Conservation (phyloP, 2,113 vertebrate species). For the Nestor notabilis region DNA sequence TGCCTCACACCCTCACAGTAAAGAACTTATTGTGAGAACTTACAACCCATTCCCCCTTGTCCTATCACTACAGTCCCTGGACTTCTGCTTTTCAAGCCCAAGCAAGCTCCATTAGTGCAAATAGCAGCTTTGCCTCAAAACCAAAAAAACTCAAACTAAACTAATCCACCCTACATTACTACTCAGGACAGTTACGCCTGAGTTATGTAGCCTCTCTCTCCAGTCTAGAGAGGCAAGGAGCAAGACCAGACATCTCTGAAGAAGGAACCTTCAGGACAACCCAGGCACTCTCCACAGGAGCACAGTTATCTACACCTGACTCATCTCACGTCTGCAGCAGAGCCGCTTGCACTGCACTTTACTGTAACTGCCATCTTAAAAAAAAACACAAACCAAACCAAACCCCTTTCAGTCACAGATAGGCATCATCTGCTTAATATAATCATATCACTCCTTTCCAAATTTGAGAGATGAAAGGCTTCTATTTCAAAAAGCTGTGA, state of each 20-base stretch:
- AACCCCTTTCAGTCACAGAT: background rate
- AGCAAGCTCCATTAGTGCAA: background rate
- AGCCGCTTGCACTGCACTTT: background rate
- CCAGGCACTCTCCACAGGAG: background rate
- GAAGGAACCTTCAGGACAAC: background rate
- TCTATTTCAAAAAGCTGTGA: constrained; percentile 28
- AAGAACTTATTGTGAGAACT: too few species aligned
- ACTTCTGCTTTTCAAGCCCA: background rate
- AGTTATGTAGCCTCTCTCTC: background rate
- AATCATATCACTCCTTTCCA: background rate
- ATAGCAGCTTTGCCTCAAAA: background rate
- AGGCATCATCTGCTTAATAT: background rate
- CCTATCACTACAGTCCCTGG: background rate
- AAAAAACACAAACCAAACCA: background rate
- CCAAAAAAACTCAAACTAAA: background rate
- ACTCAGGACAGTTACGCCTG: background rate
- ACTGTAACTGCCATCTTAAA: background rate
- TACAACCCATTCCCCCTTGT: background rate
- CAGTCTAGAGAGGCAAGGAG: background rate
- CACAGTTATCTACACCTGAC: background rate
- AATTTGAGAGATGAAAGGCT: background rate
- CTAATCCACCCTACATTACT: background rate
- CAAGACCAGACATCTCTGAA: background rate
- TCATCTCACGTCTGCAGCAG: background rate
- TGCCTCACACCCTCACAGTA: background rate